Evolutionary conservation across 2,888 invertebrate genomes (phyloP).

Genomic region (Cataglyphis albicans): DNA sequence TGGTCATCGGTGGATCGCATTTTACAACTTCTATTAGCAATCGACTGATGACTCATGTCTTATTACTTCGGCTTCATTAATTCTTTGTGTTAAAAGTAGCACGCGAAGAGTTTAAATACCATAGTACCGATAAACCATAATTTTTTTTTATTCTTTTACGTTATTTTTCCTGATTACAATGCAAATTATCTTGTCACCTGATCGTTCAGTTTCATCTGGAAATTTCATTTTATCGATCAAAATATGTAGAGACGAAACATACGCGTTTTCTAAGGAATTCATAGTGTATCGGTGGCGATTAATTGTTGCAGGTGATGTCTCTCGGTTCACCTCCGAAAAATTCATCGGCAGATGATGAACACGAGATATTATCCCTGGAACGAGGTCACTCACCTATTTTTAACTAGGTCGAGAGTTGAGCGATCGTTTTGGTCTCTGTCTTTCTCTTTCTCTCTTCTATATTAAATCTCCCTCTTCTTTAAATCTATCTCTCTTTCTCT

Average conservation of each 20-base stretch:
- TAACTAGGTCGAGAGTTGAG: conserved; percentile 82
- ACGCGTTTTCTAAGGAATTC: background rate
- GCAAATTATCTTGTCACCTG: conserved; percentile 14
- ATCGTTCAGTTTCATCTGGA: conserved; percentile 8
- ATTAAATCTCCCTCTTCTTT: conserved; percentile 35
- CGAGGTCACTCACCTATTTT: conserved; percentile 84
- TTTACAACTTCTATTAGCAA: conserved; percentile 44
- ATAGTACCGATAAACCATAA: conserved; percentile 28
- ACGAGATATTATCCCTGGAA: conserved; percentile 78
- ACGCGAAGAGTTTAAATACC: conserved; percentile 15
- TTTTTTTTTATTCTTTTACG: conserved; percentile 41
- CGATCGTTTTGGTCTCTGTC: conserved; percentile 68
- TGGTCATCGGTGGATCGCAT: conserved; percentile 39
- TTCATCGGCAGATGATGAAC: conserved; percentile 80
- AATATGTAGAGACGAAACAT: background rate
- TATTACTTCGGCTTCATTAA: conserved; percentile 38
- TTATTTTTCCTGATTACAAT: conserved; percentile 2
- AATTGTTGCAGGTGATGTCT: conserved; percentile 71
- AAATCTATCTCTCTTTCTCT: background rate
- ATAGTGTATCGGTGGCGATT: conserved; percentile 7
- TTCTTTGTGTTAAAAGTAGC: conserved; percentile 29
- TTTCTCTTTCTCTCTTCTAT: conserved; percentile 47
- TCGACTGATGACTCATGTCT: conserved; percentile 45
- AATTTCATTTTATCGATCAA: background rate
- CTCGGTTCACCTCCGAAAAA: conserved; percentile 75